These are phyloP conservation scores for Drosophila mojavensis DNA, from an alignment of 1,140 invertebrate genomes.

Conservation along the genomic window DNA sequence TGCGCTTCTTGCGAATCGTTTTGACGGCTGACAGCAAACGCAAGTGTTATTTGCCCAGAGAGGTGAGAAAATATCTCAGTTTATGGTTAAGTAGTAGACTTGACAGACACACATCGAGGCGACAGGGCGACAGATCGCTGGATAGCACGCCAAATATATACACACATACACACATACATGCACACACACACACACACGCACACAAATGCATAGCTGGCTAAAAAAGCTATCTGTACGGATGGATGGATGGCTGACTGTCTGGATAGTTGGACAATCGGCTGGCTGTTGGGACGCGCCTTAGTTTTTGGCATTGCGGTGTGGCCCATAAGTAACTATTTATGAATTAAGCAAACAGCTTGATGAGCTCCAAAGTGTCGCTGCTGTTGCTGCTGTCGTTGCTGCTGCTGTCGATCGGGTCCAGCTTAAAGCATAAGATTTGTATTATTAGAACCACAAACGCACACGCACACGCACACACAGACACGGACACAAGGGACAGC, in stretches of 20 bases:
- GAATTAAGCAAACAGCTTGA: slow-evolving; percentile 75
- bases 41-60: slow-evolving; percentile 47
- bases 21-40: slow-evolving; percentile 37
- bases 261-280: slow-evolving; percentile 17
- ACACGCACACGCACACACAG: slow-evolving; percentile 7
- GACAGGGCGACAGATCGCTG: slow-evolving; percentile 6
- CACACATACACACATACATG: not conserved
- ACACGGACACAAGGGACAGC: slow-evolving; percentile 6
- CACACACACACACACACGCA: not conserved
- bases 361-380: slow-evolving; percentile 31
- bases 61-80: slow-evolving; percentile 75
- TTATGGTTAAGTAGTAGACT: slow-evolving; percentile 76
- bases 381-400: slow-evolving; percentile 1
- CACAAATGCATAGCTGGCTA: too few relatives aligned
- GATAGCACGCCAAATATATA: slow-evolving; percentile 9
- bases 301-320: slow-evolving; percentile 48
- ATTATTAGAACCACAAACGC: slow-evolving; percentile 67
- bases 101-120: slow-evolving; percentile 46
- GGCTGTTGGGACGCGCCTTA: slow-evolving; percentile 51
- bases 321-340: slow-evolving; percentile 78
- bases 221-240: not conserved
- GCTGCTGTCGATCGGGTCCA: slow-evolving; percentile 12
- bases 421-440: slow-evolving; percentile 31
- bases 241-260: slow-evolving; percentile 7
- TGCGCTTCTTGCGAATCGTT: slow-evolving; percentile 68